phyloP scores from a whole-genome alignment of 2,888 invertebrate genomes.

The Acleris holmiana region DNA sequence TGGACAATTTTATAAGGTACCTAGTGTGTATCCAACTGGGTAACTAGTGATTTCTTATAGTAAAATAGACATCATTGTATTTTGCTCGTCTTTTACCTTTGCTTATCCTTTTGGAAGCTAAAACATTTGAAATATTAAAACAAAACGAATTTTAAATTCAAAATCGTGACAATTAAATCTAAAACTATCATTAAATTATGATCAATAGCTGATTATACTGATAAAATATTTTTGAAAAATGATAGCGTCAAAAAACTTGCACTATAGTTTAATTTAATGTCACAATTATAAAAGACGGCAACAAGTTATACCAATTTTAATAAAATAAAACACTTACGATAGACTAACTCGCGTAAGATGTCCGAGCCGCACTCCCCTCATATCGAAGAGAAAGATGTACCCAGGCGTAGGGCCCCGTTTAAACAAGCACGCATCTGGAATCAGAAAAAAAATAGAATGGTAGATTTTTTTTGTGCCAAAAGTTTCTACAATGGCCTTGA shows the following conservation, averaged over 20 bases:
- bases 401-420: conserved; percentile 86
- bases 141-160: conserved; percentile 3
- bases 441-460: conserved; percentile 8
- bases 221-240: too few species aligned
- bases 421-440: conserved; percentile 83
- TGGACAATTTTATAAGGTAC: too few species aligned
- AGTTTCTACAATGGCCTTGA: neutral
- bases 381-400: conserved; percentile 87
- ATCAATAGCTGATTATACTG: neutral
- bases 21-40: too few species aligned
- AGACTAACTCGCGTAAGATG: conserved; percentile 85
- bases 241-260: too few species aligned
- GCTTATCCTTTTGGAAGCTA: conserved; percentile 82
- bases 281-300: conserved; percentile 23
- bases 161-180: conserved; percentile 12
- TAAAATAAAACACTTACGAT: conserved; percentile 62
- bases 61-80: conserved; percentile 5
- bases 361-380: conserved; percentile 85
- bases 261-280: neutral
- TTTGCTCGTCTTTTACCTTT: conserved; percentile 67
- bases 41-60: conserved; percentile 3
- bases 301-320: conserved; percentile 11
- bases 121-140: conserved; percentile 54
- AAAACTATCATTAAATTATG: neutral
- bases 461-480: neutral